Base-by-base conservation (phyloP, 2,888 invertebrate genomes). In the Eupithecia tripunctaria region DNA sequence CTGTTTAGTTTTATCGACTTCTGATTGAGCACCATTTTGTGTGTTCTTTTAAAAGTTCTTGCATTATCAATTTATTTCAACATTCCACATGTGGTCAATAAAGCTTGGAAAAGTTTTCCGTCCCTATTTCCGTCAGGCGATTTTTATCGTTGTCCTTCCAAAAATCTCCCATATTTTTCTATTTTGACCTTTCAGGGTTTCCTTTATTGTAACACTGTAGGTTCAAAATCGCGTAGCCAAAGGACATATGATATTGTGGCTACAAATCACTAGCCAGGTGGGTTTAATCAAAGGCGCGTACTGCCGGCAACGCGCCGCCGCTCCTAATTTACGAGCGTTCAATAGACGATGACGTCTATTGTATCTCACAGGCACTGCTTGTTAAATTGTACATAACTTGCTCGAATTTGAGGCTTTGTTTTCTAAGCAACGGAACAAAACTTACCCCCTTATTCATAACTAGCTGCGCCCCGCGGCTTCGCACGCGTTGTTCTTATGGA, bases 231-330 rank as follows among this genome's bases (percentile, higher is more conserved):
- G 51, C 25, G 18, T 10, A 18, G 43, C 62, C 32, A 43, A 5
- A 32, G n/a, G 62, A 18, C 25, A n/a, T 66, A 73, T 67, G 73
- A 77, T 84, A 84, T 83, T 82, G 80, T 72, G 76, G 68, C 81
- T 73, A 87, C 85, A 87, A 88, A 88, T 88, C 87, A 85, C 82
- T 71, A 68, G 79, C 74, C 82, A 85, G 85, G 85, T 85, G 83
- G 81, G 84, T 87, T 88, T 88, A 87, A 89, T 88, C 87, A 88
- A 86, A 85, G 81, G 79, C 79, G 78, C 81, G 85, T 86, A 86
- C 84, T 87, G 85, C 84, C 76, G 78, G 79, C 82, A 73, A 60
- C 60, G 60, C 15, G 60, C 7, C 18, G 29, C 60, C 60, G 77
- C 79, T 75, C 71, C 76, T 86, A 86, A 89, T 88, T 87, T 89